Base-by-base conservation (phyloP, 2,797 vertebrate species). In the Melanogrammus aeglefinus region DNA sequence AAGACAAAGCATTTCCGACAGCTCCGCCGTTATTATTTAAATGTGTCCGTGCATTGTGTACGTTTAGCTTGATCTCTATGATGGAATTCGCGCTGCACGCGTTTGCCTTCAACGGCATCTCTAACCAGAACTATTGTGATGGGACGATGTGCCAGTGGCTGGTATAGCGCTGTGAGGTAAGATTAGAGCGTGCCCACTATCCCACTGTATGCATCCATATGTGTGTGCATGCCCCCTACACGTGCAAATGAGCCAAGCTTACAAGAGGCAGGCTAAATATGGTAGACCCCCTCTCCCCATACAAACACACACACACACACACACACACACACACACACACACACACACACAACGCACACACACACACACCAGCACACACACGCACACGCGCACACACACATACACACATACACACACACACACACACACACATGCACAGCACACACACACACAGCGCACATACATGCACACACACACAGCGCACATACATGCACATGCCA, bases 171-270 rank as follows among this genome's bases (percentile, higher is more conserved):
- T n/a, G 51, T 21, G 51, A n/a, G 51, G 18, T 21, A n/a, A 21
- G 51, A 57, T 57, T 57, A 57, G 21, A 80, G 85, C 6, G 51
- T n/a, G 18, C 51, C 44, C 44, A 44, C 41, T 47, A 47, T 14
- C 86, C 82, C 84, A 83, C 80, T 84, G 79, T 88, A 80, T 78
- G 84, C 73, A 76, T 86, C 82, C 79, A 78, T 86, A 47, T 47
- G 44, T 47, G 51, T 57, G 51, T 57, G 51, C 51, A 57, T 57
- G 4, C 51, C 44, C 51, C 51, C 51, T 57, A 57, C 51, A 57
- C n/a, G 51, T 57, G 51, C 51, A 57, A 57, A 73, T 24, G 72
- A 72, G 51, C 70, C 79, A 38, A 33, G 35, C 73, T 51, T 74
- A 72, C 31, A 18, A 47, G 44, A 47, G 44, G 44, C 44, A 57